These are phyloP conservation scores for Micropterix aruncella DNA, from an alignment of 2,888 invertebrate species.

Conservation along the genomic window DNA sequence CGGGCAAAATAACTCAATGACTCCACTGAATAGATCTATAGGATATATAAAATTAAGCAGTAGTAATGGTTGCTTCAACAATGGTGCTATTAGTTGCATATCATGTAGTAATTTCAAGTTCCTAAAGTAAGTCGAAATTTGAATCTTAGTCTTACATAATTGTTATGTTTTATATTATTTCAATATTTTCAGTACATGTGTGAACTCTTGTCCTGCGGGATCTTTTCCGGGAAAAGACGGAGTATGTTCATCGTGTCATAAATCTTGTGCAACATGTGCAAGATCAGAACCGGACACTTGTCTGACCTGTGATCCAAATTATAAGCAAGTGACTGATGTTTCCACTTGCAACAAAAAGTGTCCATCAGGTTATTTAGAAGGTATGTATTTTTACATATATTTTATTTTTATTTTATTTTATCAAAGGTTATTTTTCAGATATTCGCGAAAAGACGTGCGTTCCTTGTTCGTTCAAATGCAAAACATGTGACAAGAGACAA, in stretches of 20 bases:
- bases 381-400: background rate
- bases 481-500: slow-evolving; percentile 53
- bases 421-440: slow-evolving; percentile 22
- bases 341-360: slow-evolving; percentile 79
- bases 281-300: slow-evolving; percentile 80
- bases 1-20: no score
- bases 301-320: slow-evolving; percentile 69
- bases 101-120: slow-evolving; percentile 70
- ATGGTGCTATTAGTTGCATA: slow-evolving; percentile 72
- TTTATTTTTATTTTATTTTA: background rate
- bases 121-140: slow-evolving; percentile 43
- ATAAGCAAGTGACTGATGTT: slow-evolving; percentile 68
- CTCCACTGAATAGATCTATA: no score
- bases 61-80: slow-evolving; percentile 69
- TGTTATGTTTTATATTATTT: slow-evolving; percentile 7
- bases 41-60: no score
- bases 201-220: slow-evolving; percentile 69
- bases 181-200: slow-evolving; percentile 64
- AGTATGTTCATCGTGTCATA: slow-evolving; percentile 77
- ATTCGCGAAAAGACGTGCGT: slow-evolving; percentile 50
- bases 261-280: slow-evolving; percentile 78
- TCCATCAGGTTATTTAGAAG: slow-evolving; percentile 78
- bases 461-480: slow-evolving; percentile 60
- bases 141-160: background rate
- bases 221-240: slow-evolving; percentile 72